These are phyloP conservation scores for Drosophila rubida DNA, from an alignment of 2,888 invertebrate genomes.

Conservation along the genomic window DNA sequence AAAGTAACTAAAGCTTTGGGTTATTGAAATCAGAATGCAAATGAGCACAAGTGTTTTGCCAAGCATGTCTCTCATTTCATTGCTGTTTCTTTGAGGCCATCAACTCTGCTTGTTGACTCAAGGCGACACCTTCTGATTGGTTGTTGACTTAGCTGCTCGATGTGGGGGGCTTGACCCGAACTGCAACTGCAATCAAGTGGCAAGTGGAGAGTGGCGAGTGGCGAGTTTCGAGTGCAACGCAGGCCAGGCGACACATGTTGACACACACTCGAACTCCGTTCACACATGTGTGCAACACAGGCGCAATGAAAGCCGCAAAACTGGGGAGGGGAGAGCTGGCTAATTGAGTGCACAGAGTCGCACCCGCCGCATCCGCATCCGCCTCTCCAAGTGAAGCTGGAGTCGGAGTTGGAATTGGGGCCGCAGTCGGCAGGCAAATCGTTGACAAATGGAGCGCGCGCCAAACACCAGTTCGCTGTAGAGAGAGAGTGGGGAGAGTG, in stretches of 20 bases:
- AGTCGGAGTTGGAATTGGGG: not conserved
- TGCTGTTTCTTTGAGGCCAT: too few species aligned
- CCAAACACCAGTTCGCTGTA: not conserved
- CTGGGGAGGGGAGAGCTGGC: conserved; percentile 32
- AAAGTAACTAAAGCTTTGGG: too few species aligned
- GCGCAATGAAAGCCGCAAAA: not conserved
- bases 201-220: not conserved
- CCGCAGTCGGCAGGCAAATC: conserved; percentile 29
- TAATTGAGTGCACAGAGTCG: conserved; percentile 61
- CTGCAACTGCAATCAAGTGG: conserved; percentile 4
- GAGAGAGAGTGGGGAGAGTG: too few species aligned
- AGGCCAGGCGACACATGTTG: conserved; percentile 10
- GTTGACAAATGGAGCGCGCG: conserved; percentile 58
- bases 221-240: conserved; percentile 2
- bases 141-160: not conserved
- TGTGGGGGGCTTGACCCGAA: too few species aligned
- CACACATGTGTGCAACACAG: not conserved
- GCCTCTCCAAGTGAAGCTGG: too few species aligned
- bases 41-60: too few species aligned
- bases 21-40: too few species aligned
- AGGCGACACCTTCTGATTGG: conserved; percentile 13
- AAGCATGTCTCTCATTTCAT: not conserved
- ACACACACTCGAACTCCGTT: not conserved
- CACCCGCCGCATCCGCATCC: conserved; percentile 46
- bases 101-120: not conserved